Percentiles rank a stretch among this genome's conserved stretches.
Evolutionary conservation across 1,140 invertebrate genomes (phyloP).

Genomic region (Venturia canescens): DNA sequence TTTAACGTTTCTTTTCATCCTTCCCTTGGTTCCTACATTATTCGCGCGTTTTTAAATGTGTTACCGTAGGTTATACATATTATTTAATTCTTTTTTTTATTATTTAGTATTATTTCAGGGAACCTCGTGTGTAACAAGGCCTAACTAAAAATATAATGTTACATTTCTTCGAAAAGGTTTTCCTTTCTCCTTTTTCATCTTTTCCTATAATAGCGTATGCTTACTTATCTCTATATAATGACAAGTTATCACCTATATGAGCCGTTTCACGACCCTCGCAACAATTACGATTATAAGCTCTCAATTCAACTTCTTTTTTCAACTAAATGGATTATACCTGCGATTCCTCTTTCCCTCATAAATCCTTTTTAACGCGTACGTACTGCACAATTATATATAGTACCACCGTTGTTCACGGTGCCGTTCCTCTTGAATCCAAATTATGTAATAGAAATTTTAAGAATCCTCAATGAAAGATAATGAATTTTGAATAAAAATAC

Average conservation of each 20-base stretch:
- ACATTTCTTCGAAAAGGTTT: conserved; percentile 55
- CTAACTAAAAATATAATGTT: conserved; percentile 54
- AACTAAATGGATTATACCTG: no score
- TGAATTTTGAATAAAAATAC: no score
- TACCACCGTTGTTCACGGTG: no score
- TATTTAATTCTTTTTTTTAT: conserved; percentile 24
- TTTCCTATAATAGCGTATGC: neutral
- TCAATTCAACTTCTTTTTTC: neutral
- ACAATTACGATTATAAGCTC: conserved; percentile 40
- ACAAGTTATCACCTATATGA: conserved; percentile 63
- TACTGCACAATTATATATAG: neutral
- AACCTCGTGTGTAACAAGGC: conserved; percentile 35
- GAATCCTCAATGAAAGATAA: no score
- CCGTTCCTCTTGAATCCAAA: no score
- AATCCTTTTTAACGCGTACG: neutral
- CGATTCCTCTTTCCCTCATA: no score
- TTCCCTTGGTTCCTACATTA: conserved; percentile 51
- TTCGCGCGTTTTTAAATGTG: conserved; percentile 25
- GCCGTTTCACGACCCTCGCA: conserved; percentile 63
- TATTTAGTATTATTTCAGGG: conserved; percentile 14
- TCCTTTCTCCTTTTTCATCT: conserved; percentile 49
- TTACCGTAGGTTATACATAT: neutral
- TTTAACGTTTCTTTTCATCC: conserved; percentile 59
- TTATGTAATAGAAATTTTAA: no score
- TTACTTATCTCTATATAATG: conserved; percentile 62